Evolutionary conservation across 2,797 vertebrate genomes (phyloP), one percentile per base, ranked within the genome.

Genomic region (Diplodus sargus): DNA sequence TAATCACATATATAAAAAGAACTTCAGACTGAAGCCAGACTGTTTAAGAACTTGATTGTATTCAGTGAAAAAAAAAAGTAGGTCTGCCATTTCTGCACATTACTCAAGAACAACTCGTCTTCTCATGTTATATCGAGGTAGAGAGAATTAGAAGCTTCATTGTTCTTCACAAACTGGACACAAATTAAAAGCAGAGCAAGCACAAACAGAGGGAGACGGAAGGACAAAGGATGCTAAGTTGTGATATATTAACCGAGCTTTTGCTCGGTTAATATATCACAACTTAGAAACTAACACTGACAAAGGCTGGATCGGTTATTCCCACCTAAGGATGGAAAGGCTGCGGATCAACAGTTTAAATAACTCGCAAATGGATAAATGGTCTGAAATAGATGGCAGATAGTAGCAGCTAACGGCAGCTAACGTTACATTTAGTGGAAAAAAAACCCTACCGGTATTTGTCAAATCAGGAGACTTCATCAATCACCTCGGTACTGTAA

Each of bases 201-300:
- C n/a, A 51, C 73, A 77, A 57, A 23, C 34, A 74, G 68, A 48
- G 20, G 13, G 15, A 34, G 9, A 5, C 45, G 39, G 64, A 80
- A 30, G 2, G 15, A 51, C 51, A 65, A 45, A 45, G n/a, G 13
- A n/a, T 15, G 13, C 1, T 1, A 42, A 3, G 48, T 51, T 16
- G n/a, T 14, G 18, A 39, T 16, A 14, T 2, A 15, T 43, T 62
- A 49, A 45, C 5, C 59, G 56, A 70, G 61, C 14, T 30, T 25
- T 22, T 59, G 34, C 53, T 53, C 8, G 22, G 15, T 3, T 3
- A 28, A 28, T 28, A 22, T 51, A 51, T 16, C 34, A 30, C 10
- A 51, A 23, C 16, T 45, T 7, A 54, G 39, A n/a, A 51, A 63
- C 43, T 48, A 51, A 59, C 53, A 52, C 20, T 3, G 22, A 62